Conservation (phyloP, 2,888 invertebrate genomes). For the Andrena bicolor region DNA sequence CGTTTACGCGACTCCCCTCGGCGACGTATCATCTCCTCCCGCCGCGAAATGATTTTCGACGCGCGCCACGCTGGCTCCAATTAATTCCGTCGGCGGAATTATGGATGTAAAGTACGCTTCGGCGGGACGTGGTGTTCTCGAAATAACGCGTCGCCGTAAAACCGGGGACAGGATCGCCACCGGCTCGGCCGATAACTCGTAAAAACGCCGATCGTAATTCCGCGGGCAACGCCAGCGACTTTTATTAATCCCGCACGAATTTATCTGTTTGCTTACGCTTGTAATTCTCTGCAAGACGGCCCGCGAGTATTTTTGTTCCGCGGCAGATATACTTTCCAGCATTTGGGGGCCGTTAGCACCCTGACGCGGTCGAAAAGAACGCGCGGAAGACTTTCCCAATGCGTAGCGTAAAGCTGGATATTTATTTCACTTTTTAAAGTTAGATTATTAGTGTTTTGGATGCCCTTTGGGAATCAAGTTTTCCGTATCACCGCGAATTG, state of each 20-base stretch:
- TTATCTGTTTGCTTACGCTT: conserved; percentile 41
- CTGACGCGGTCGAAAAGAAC: neutral
- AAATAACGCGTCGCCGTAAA: conserved; percentile 54
- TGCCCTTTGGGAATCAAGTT: conserved; percentile 32
- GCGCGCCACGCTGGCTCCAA: conserved; percentile 46
- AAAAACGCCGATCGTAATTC: conserved; percentile 63
- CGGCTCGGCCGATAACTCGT: conserved; percentile 56
- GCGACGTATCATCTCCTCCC: conserved; percentile 40
- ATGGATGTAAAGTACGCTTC: conserved; percentile 62
- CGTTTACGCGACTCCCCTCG: conserved; percentile 32
- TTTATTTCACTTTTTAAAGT: conserved; percentile 19
- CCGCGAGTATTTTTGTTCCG: conserved; percentile 45
- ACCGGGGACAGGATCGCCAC: conserved; percentile 13
- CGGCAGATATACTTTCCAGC: neutral
- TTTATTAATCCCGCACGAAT: conserved; percentile 63
- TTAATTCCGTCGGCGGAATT: conserved; percentile 63
- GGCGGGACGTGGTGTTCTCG: conserved; percentile 44
- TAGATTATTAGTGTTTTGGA: conserved; percentile 11
- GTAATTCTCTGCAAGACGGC: conserved; percentile 41
- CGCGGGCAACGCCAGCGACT: conserved; percentile 35
- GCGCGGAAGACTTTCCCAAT: neutral
- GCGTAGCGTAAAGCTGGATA: neutral
- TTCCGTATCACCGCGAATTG: neutral
- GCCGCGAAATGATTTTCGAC: conserved; percentile 65
- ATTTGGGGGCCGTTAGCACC: neutral